phyloP scores from a whole-genome alignment of 1,140 invertebrate genomes.

The Pristionchus pacificus region DNA sequence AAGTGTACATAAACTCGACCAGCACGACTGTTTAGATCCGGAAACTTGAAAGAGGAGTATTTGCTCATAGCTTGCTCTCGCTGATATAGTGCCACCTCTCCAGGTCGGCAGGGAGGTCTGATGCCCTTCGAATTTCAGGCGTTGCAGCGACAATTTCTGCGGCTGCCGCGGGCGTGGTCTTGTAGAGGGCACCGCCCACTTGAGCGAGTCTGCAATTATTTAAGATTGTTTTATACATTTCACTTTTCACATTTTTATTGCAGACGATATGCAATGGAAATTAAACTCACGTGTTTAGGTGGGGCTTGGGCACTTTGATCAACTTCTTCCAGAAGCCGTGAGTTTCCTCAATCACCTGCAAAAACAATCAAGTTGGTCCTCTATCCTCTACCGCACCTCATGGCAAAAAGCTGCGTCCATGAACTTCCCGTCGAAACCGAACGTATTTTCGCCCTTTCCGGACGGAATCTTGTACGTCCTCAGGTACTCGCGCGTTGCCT shows the following conservation, averaged over 20 bases:
- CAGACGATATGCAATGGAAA: background rate
- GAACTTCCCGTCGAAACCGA: slow-evolving; percentile 92
- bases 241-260: slow-evolving; percentile 1
- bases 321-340: slow-evolving; percentile 69
- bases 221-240: slow-evolving; percentile 1
- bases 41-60: too few relatives aligned
- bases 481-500: slow-evolving; percentile 95
- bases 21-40: too few relatives aligned
- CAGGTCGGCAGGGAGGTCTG: slow-evolving; percentile 39
- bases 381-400: background rate
- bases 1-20: too few relatives aligned
- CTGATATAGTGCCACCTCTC: slow-evolving; percentile 51
- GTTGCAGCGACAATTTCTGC: slow-evolving; percentile 30
- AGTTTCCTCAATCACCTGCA: slow-evolving; percentile 74
- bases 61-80: slow-evolving; percentile 84
- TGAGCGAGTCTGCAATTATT: slow-evolving; percentile 35
- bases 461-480: slow-evolving; percentile 97
- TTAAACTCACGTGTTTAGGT: slow-evolving; percentile 41
- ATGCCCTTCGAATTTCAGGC: slow-evolving; percentile 11
- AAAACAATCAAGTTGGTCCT: too few relatives aligned
- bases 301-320: slow-evolving; percentile 58
- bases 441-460: slow-evolving; percentile 89
- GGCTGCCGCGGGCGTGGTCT: slow-evolving; percentile 28
- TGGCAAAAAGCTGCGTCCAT: slow-evolving; percentile 75
- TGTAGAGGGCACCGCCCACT: slow-evolving; percentile 35